phyloP scores from a whole-genome alignment of 2,113 vertebrate genomes.

The Scartelaos histophorus region DNA sequence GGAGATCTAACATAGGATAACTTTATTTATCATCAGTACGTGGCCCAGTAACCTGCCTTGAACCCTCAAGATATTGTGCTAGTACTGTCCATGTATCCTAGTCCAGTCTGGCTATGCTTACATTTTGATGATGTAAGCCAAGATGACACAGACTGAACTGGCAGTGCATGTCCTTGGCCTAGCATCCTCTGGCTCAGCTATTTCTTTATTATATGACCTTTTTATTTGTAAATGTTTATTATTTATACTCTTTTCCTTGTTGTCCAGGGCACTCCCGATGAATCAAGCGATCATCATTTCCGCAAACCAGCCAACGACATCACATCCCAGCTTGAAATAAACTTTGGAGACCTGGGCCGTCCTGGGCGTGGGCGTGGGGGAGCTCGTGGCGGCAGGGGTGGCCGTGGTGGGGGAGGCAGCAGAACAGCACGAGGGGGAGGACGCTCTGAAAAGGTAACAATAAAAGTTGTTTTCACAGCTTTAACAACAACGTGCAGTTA shows the following conservation, averaged over 20 bases:
- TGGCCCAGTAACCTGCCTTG: no score
- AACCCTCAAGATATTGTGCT: no score
- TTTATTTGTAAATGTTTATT: not conserved
- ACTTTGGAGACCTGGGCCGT: constrained; percentile 96
- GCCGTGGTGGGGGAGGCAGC: constrained; percentile 77
- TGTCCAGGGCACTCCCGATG: constrained; percentile 81
- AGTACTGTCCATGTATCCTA: no score
- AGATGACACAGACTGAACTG: no score
- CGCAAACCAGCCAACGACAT: constrained; percentile 98
- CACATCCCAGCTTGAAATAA: constrained; percentile 98
- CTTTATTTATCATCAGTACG: no score
- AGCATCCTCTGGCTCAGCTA: no score
- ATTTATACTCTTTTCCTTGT: not conserved
- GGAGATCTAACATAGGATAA: no score
- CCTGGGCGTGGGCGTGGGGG: constrained; percentile 93
- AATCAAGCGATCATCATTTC: constrained; percentile 93
- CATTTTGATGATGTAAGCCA: no score
- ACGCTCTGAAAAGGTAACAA: constrained; percentile 91
- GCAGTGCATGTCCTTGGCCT: no score
- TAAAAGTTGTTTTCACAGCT: constrained; percentile 11
- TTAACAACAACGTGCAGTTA: constrained; percentile 17
- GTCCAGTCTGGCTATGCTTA: no score
- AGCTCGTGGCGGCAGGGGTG: constrained; percentile 88
- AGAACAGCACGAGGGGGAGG: constrained; percentile 87
- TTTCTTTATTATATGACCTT: no score